Base-by-base conservation (phyloP, 1,140 invertebrate species). In the Agraylea sexmaculata region DNA sequence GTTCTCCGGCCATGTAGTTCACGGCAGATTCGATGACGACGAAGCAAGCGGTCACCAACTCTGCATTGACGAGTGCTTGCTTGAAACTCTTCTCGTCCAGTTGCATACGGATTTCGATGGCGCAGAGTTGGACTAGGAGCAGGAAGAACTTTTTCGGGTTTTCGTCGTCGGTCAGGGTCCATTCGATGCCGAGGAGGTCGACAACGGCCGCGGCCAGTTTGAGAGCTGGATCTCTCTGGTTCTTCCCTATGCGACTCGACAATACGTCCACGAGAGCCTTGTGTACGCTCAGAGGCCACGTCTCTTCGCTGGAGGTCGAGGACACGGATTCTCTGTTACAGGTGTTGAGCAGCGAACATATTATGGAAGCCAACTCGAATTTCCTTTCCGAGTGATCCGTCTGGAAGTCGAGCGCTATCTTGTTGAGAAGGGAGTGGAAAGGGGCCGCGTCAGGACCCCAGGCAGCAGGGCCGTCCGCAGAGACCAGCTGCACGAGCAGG, bases 51-150 rank as follows among this genome's bases (percentile, higher is more conserved):
- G 78, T 79, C 1, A 92, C 69, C 12, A 92, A 64, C 34, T 87
- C 78, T 17, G 73, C 74, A 62, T 85, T 78, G 19, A 69, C 61
- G 52, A 80, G 73, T 5, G 87, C 78, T 56, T 82, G 70, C 56
- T 88, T 83, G 43, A 90, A 68, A 52, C 75, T 78, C 49, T 81
- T 80, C 44, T 87, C 84, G 56, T 95, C 89, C 28, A 93, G 60
- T 51, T 87, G 82, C 86, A 95, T 92, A 51, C 87, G 73, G 2
- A 92, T 78, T 70, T 94, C 90, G 55, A 95, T 87, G 34, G 86
- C 85, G 46, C 81, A 78, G 13, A 95, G 59, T 58, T 93, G 87
- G 37, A 91, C 74, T 2, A 92, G 59, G 27, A 92, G 60, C 1
- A 92, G 63, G 49, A 92, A 83, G 50, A 91, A 83, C 52, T 81